Evolutionary conservation across 2,113 vertebrate genomes (phyloP).

Genomic region (Perca flavescens): DNA sequence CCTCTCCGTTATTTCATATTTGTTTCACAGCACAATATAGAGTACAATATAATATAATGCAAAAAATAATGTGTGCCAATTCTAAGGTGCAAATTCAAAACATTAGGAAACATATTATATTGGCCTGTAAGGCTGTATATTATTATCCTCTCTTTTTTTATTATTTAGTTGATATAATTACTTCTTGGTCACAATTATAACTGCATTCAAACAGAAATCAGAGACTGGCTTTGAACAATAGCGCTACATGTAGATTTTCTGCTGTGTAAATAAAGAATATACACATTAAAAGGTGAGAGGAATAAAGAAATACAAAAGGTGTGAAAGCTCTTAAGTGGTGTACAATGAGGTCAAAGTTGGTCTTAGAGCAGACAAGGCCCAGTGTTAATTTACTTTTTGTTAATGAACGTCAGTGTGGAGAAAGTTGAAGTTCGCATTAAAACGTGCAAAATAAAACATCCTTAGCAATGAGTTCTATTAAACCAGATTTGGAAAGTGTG

Average conservation of each 20-base stretch:
- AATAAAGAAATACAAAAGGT: background rate
- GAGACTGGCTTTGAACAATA: background rate
- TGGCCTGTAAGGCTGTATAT: background rate
- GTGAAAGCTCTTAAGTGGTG: background rate
- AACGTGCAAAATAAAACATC: constrained; percentile 1
- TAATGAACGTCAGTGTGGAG: background rate
- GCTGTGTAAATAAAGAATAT: background rate
- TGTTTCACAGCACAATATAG: background rate
- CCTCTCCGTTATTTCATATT: background rate
- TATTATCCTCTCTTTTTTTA: background rate
- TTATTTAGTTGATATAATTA: background rate
- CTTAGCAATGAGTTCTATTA: background rate
- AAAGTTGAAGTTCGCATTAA: background rate
- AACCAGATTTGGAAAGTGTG: constrained; percentile 22
- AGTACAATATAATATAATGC: background rate
- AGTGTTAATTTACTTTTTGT: background rate
- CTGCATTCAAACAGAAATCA: background rate
- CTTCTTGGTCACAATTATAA: background rate
- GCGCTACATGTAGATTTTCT: background rate
- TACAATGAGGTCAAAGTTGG: background rate
- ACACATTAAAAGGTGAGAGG: background rate
- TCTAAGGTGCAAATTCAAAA: background rate
- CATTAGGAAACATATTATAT: background rate
- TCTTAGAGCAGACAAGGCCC: background rate
- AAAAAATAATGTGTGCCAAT: background rate